These are phyloP conservation scores for Irena cyanogastra DNA, from an alignment of 2,113 vertebrate genomes.

Conservation along the genomic window DNA sequence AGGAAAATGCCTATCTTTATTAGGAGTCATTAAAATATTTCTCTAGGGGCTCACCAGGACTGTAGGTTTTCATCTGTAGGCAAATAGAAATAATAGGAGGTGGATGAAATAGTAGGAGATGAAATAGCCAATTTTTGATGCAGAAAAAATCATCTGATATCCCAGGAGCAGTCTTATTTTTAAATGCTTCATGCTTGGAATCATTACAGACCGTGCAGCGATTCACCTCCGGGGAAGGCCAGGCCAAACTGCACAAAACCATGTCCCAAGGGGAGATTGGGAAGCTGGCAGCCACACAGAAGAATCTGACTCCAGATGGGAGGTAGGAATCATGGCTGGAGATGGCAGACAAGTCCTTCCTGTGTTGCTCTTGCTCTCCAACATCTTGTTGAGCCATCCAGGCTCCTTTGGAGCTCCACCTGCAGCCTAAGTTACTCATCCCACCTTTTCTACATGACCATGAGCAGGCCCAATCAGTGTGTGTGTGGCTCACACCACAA, in stretches of 20 bases:
- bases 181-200: background rate
- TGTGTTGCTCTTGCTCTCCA: background rate
- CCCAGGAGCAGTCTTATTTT: background rate
- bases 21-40: background rate
- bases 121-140: background rate
- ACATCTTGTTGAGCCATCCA: background rate
- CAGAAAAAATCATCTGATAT: background rate
- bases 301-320: conserved; percentile 78
- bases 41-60: background rate
- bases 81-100: background rate
- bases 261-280: conserved; percentile 90
- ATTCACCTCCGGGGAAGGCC: conserved; percentile 69
- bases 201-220: conserved; percentile 78
- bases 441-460: background rate
- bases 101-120: background rate
- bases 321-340: conserved; percentile 73
- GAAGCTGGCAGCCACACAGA: conserved; percentile 76
- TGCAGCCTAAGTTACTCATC: fast-evolving
- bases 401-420: background rate
- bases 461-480: background rate
- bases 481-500: background rate
- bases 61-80: background rate
- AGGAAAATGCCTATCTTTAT: background rate
- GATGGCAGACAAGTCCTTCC: background rate
- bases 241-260: conserved; percentile 84